Evolutionary conservation across 2,797 vertebrate genomes (phyloP).

Genomic region (Clarias fuscus): DNA sequence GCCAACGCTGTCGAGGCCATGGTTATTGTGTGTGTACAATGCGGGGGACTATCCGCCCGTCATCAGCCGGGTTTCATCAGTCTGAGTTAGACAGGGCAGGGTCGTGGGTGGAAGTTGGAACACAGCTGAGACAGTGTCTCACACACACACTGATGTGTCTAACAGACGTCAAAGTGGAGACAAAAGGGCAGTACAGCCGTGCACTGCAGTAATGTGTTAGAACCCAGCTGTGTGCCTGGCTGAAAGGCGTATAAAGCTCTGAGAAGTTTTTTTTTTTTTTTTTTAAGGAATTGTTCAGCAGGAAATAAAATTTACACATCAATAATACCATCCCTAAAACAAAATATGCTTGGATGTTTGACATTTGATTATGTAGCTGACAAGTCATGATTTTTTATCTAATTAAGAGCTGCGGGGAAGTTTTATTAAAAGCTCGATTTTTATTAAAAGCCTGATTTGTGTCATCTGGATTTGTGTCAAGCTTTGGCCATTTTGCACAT

Average conservation of each 20-base stretch:
- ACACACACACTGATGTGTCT: conserved; percentile 6
- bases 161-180: conserved; percentile 16
- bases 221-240: conserved; percentile 1
- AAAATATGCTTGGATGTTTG: background rate
- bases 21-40: conserved; percentile 24
- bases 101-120: conserved; percentile 27
- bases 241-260: background rate
- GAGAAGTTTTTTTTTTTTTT: background rate
- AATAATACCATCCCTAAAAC: background rate
- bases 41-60: conserved; percentile 17
- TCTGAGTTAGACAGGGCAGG: background rate
- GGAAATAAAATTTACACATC: background rate
- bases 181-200: conserved; percentile 12
- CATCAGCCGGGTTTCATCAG: conserved; percentile 15
- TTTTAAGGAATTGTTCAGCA: background rate
- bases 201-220: background rate
- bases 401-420: background rate
- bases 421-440: background rate
- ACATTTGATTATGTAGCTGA: background rate
- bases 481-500: background rate
- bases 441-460: background rate
- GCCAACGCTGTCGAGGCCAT: conserved; percentile 2
- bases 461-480: background rate
- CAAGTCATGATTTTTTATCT: background rate
- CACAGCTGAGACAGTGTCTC: conserved; percentile 28